Percentiles rank a stretch among this genome's conserved stretches.
Evolutionary conservation across 2,797 vertebrate species (phyloP).

Genomic region (Lemur catta): DNA sequence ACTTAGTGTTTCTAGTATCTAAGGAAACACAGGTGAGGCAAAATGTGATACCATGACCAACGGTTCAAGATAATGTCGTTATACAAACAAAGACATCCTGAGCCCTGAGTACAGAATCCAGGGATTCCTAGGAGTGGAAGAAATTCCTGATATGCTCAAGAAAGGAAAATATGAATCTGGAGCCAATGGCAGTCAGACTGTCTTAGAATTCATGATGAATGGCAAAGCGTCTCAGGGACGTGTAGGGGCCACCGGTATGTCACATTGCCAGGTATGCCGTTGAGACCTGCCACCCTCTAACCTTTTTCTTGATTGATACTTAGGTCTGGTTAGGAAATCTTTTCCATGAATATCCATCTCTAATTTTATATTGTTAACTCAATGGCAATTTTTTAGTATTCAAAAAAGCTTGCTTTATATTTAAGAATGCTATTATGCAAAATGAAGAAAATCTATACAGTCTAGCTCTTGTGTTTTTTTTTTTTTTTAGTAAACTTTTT

Average conservation of each 20-base stretch:
- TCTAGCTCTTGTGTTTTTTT: neutral
- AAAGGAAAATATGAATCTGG: neutral
- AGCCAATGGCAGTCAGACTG: neutral
- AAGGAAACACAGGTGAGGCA: neutral
- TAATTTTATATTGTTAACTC: neutral
- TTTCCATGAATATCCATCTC: neutral
- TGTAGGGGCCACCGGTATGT: neutral
- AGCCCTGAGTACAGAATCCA: neutral
- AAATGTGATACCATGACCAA: neutral
- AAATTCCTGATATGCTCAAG: neutral
- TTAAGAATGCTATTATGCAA: neutral
- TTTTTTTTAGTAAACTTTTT: neutral
- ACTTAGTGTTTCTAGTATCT: neutral
- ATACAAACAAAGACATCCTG: neutral
- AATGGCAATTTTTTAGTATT: conserved; percentile 2
- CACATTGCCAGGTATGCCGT: neutral
- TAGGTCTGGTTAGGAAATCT: neutral
- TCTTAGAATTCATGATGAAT: neutral
- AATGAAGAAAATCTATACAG: neutral
- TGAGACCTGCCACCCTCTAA: neutral
- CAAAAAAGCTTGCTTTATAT: neutral
- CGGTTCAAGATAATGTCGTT: neutral
- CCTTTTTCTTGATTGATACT: neutral
- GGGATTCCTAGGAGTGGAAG: neutral
- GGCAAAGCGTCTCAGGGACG: neutral